Percentiles rank a stretch among this genome's conserved stretches.
Conservation (phyloP, 2,797 vertebrate species). For the Amblyopsis hoosieri region DNA sequence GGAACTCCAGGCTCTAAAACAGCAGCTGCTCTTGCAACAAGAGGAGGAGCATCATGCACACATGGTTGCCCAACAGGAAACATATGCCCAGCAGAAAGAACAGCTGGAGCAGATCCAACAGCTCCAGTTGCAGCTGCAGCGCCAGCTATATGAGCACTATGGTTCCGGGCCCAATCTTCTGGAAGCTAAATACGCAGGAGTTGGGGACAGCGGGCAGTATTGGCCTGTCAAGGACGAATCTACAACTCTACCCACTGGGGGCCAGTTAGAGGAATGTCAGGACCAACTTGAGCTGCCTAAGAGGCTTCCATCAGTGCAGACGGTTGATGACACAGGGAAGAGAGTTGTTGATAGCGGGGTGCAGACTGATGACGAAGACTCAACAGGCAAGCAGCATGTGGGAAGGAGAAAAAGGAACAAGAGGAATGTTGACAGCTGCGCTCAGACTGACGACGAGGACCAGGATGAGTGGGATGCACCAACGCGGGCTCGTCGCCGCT, state of each 20-base stretch:
- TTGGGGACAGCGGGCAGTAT: slow-evolving; percentile 87
- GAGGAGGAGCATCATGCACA: slow-evolving; percentile 97
- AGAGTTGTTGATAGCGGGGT: slow-evolving; percentile 93
- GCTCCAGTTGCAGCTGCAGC: slow-evolving; percentile 94
- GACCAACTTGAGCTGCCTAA: slow-evolving; percentile 80
- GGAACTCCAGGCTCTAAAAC: slow-evolving; percentile 95
- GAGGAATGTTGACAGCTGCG: slow-evolving; percentile 91
- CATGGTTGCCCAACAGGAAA: slow-evolving; percentile 95
- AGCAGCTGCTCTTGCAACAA: slow-evolving; percentile 94
- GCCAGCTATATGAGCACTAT: slow-evolving; percentile 95
- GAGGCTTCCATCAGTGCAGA: slow-evolving; percentile 79
- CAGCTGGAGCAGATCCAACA: slow-evolving; percentile 97
- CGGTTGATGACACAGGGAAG: slow-evolving; percentile 82
- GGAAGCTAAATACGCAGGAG: slow-evolving; percentile 86
- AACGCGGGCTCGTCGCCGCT: slow-evolving; percentile 86
- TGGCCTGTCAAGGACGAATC: slow-evolving; percentile 90
- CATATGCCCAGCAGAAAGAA: slow-evolving; percentile 91
- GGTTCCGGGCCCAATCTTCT: slow-evolving; percentile 85
- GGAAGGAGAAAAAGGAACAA: slow-evolving; percentile 87
- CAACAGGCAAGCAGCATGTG: slow-evolving; percentile 82
- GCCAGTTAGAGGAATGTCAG: slow-evolving; percentile 62
- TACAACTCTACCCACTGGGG: slow-evolving; percentile 74
- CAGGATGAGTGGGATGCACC: slow-evolving; percentile 95
- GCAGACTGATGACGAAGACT: slow-evolving; percentile 96
- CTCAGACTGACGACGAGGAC: slow-evolving; percentile 97